phyloP scores from a whole-genome alignment of 2,888 invertebrate species.

The Phengaris alcon region DNA sequence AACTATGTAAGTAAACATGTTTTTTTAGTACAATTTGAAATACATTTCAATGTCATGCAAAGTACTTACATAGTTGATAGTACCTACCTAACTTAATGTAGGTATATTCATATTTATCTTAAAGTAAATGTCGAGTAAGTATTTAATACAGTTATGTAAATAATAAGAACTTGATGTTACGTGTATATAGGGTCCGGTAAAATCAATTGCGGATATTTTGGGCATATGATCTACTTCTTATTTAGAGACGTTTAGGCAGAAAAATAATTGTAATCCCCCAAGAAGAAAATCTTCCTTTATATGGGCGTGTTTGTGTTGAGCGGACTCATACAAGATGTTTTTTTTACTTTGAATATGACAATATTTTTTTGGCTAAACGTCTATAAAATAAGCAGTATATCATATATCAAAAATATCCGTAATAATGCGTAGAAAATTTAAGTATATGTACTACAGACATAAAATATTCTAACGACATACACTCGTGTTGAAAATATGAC shows the following conservation, averaged over 20 bases:
- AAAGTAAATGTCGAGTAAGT: neutral
- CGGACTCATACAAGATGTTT: too few relatives aligned
- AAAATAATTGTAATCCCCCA: too few relatives aligned
- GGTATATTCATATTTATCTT: neutral
- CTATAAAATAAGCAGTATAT: too few relatives aligned
- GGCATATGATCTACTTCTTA: too few relatives aligned
- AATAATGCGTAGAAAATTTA: neutral
- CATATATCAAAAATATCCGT: too few relatives aligned
- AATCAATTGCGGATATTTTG: neutral
- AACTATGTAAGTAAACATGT: neutral
- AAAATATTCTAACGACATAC: constrained; percentile 5
- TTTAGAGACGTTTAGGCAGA: too few relatives aligned
- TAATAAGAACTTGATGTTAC: neutral
- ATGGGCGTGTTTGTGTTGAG: too few relatives aligned
- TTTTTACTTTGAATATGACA: too few relatives aligned
- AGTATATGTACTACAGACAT: neutral
- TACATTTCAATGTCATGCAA: neutral
- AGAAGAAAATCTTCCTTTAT: too few relatives aligned
- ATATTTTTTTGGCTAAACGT: too few relatives aligned
- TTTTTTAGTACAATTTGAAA: neutral
- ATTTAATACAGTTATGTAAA: neutral
- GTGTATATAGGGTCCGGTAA: neutral
- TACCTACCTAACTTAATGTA: neutral
- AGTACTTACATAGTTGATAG: neutral
- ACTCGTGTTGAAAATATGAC: neutral